Evolutionary conservation across 2,888 invertebrate species (phyloP), one percentile per base, ranked within the genome.

Genomic region (Synergus itoensis): DNA sequence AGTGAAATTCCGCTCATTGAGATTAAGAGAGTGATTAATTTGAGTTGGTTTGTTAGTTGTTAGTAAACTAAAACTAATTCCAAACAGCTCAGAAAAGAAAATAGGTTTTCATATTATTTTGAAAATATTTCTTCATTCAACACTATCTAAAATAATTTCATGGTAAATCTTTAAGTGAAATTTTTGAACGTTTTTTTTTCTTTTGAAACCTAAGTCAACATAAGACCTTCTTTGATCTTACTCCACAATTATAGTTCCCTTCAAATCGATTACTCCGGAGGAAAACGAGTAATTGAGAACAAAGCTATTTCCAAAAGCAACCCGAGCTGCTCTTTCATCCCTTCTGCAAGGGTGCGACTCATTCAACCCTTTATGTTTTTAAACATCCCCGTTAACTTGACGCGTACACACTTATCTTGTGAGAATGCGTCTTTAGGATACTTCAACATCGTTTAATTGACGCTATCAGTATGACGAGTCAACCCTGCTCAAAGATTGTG

Each of bases 341-440:
- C 21, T 69, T 28, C 21, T 8, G 14, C 21, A 11, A 69, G 45
- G 45, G 67, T 48, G 45, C 45, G 45, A 45, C 21, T 45, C 4
- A 18, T 69, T 21, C 12, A 48, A 69, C 28, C 67, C 67, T 69
- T 69, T 18, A 69, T 45, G 67, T 45, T 69, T 69, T 69, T 69
- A 45, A 65, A 69, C 45, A 14, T 45, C 14, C 67, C 16, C 14
- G 16, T 69, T 48, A 28, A 48, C 21, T 43, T 48, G 21, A 14
- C 12, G 16, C 11, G 43, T 21, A 67, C 48, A 48, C 28, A 21
- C 12, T 14, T 69, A 21, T 69, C 12, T 18, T 21, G 3, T 69
- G 45, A 45, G 45, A 69, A 69, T 69, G 28, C 14, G 45, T 28
- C 45, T 28, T 69, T 48, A 65, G 18, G 40, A n/a, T 65, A n/a